Conservation (phyloP, 2,888 invertebrate genomes). For the Campoplex nolae region DNA sequence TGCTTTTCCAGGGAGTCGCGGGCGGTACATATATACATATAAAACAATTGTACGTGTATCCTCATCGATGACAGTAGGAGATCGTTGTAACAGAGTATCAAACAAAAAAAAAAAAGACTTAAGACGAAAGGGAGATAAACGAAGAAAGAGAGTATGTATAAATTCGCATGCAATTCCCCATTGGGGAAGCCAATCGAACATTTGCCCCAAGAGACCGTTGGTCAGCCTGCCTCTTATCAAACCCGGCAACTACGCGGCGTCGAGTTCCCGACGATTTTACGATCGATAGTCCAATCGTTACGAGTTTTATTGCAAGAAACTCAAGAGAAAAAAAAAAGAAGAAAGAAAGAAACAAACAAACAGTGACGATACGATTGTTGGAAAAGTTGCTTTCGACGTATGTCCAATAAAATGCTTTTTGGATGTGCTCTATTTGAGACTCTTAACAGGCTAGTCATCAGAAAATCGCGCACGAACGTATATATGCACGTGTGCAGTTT, state of each 20-base stretch:
- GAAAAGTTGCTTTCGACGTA: neutral
- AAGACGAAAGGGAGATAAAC: neutral
- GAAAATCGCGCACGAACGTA: neutral
- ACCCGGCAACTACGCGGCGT: neutral
- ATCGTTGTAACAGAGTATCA: conserved; percentile 1
- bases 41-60: neutral
- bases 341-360: too few relatives aligned
- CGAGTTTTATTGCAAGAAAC: neutral
- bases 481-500: neutral
- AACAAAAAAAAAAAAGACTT: neutral
- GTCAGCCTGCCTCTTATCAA: conserved; percentile 13
- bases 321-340: neutral
- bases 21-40: conserved; percentile 26
- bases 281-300: conserved; percentile 1
- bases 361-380: neutral
- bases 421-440: neutral
- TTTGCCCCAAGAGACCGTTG: neutral
- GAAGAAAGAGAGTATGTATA: neutral
- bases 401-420: neutral
- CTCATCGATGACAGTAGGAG: conserved; percentile 13
- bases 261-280: conserved; percentile 4
- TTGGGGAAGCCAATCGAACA: neutral
- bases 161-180: conserved; percentile 4
- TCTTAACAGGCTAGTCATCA: conserved; percentile 5
- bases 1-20: conserved; percentile 68